A percentile compares a stretch with the other conserved stretches of the same genome.
Evolutionary conservation across 2,888 invertebrate genomes (phyloP).

Genomic region (Glyphotaelius pellucidus): DNA sequence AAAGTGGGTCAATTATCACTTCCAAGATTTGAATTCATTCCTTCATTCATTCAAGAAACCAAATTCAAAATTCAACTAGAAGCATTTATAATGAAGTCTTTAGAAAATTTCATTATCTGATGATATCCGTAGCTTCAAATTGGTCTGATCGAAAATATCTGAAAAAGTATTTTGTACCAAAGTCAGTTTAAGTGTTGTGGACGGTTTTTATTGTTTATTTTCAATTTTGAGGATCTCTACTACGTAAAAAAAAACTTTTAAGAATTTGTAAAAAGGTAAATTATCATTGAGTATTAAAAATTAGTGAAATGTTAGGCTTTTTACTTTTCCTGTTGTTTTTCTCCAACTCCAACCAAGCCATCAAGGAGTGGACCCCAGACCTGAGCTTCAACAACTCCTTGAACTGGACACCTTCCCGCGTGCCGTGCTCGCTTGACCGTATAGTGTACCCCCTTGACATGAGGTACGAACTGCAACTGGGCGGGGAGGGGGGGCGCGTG

Average conservation of each 20-base stretch:
- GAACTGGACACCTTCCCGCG: constrained; percentile 42
- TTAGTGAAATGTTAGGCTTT: neutral
- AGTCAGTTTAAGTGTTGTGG: no score
- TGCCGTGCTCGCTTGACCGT: constrained; percentile 47
- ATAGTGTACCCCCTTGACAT: constrained; percentile 22
- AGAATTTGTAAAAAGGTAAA: neutral
- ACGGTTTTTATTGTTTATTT: no score
- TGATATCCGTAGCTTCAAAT: no score
- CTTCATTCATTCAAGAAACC: no score
- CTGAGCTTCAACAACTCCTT: neutral
- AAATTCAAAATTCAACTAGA: no score
- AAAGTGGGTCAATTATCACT: no score
- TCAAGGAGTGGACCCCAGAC: constrained; percentile 34
- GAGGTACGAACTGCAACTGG: neutral
- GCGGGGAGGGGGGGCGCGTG: neutral
- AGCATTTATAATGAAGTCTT: no score
- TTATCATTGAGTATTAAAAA: neutral
- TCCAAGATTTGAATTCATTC: no score
- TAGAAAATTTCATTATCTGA: no score
- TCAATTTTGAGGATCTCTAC: no score
- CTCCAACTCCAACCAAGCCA: neutral
- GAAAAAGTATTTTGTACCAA: no score
- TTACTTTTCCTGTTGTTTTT: neutral
- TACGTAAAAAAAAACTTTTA: neutral
- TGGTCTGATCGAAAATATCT: no score